Evolutionary conservation across 2,888 invertebrate species (phyloP), one percentile per base, ranked within the genome.

Genomic region (Terebella lapidaria): DNA sequence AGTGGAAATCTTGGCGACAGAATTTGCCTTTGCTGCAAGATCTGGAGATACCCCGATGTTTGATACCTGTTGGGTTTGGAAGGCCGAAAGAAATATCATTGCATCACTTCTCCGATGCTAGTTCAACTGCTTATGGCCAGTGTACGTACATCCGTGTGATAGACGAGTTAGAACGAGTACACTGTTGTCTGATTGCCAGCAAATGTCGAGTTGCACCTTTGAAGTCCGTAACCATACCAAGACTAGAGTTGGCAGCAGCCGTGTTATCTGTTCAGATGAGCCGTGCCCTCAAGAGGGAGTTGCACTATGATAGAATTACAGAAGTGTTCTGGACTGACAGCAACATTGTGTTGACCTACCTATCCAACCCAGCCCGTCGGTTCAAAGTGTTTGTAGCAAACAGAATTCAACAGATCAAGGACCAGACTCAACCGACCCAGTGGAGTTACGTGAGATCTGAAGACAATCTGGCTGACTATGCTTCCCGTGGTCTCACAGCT

Each of bases 401-500:
- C 49, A 22, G 71, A 49, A 67, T 73, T 1, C 35, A 64, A 4
- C 46, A 63, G 55, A 72, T 73, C 3, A 64, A 66, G 42, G 42
- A 63, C 5, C 52, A 53, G 1, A 53, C 67, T 4, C 25, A 61
- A 10, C 51, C 56, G n/a, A 54, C 63, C 0, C 52, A 64, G 4
- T 71, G 72, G 72, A 45, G 59, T 52, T 70, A 75, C 58, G 67
- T 74, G 1, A 58, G 59, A 0, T 65, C 70, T 0, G 51, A 63
- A 1, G 55, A 64, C 4, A 77, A 76, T 60, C 74, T 75, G 15
- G 75, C 75, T 1, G 74, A 76, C 46, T 57, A 70, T 27, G 70
- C 5, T 1, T 70, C 74, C 0, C 28, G 68, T 28, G 72, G 72
- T 25, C 26, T 60, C 20, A 58, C 56, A 1, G 30, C 60, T 3